These are phyloP conservation scores for Bombus affinis DNA, from an alignment of 1,140 invertebrate species.

Conservation along the genomic window DNA sequence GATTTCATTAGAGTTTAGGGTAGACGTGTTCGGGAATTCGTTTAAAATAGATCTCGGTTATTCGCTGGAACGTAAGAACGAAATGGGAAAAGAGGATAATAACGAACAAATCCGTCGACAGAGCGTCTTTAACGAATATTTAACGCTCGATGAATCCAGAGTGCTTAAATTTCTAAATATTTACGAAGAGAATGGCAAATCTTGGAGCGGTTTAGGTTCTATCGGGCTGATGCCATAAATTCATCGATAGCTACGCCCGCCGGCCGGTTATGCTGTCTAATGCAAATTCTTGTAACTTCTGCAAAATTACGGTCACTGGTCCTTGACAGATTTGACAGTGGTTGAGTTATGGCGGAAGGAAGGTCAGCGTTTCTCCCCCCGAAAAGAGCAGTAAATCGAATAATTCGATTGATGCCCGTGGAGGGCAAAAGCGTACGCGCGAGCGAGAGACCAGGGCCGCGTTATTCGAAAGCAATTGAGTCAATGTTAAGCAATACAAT, in stretches of 20 bases:
- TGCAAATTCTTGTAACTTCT: constrained; percentile 53
- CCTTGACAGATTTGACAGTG: constrained; percentile 62
- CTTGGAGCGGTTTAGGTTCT: background rate
- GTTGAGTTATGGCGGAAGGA: constrained; percentile 69
- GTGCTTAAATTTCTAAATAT: too few species aligned
- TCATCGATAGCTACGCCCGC: background rate
- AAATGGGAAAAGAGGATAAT: too few species aligned
- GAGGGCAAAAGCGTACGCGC: constrained; percentile 67
- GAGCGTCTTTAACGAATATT: background rate
- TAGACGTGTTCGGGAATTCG: constrained; percentile 21
- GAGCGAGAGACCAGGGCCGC: constrained; percentile 43
- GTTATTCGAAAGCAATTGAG: constrained; percentile 83
- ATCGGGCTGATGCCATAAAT: background rate
- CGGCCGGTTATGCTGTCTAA: constrained; percentile 33
- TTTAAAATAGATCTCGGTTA: constrained; percentile 23
- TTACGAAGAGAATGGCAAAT: background rate
- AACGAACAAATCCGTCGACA: background rate
- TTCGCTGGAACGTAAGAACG: background rate
- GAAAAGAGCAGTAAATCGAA: constrained; percentile 81
- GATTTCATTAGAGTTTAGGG: constrained; percentile 58
- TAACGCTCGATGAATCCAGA: too few species aligned
- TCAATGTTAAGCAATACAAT: constrained; percentile 83
- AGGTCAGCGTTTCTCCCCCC: constrained; percentile 60
- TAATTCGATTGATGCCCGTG: constrained; percentile 78
- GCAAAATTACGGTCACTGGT: constrained; percentile 44